Base-by-base conservation (phyloP, 1,140 invertebrate species). In the Delia radicum region DNA sequence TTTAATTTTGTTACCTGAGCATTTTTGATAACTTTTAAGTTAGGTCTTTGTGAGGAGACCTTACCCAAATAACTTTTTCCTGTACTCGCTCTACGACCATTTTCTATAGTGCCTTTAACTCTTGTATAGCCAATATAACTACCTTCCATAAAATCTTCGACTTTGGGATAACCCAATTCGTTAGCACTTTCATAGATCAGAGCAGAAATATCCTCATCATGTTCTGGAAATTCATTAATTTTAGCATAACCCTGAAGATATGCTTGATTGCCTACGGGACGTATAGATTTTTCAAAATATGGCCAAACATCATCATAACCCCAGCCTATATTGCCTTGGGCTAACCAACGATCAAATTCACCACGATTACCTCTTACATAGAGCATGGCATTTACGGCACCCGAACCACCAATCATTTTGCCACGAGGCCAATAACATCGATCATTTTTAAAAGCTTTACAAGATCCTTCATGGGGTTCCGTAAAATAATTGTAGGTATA, bases 301-400 rank as follows among this genome's bases (percentile, higher is more conserved):
- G 93, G 93, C 33, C 96, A 87, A 61, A 97, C 90, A 29, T 92
- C 93, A 31, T 92, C 89, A 69, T 94, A 93, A 21, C 91, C 89
- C 90, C 94, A 96, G 15, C 90, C 94, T 3, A 81, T 74, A 85
- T 92, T 96, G 79, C 89, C 94, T 82, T 90, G 80, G 29, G 85
- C 85, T 26, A 90, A 90, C 95, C 95, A 98, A 12, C 89, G 81
- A 81, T 98, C 93, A 81, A 96, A 98, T 86, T 97, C 95, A 5
- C 84, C 87, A 42, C 89, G 90, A 87, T 97, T 95, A 0, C 96
- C 96, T 37, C 95, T 87, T 0, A 96, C 90, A 79, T 97, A 97
- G 28, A 96, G 88, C 94, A 97, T 96, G 3, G 93, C 95, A 82
- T 97, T 97, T 13, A 97, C 85, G 3, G 92, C 91, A 78, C 93